These are phyloP conservation scores for Eilema griseolum DNA, from an alignment of 2,888 invertebrate species.

Conservation along the genomic window DNA sequence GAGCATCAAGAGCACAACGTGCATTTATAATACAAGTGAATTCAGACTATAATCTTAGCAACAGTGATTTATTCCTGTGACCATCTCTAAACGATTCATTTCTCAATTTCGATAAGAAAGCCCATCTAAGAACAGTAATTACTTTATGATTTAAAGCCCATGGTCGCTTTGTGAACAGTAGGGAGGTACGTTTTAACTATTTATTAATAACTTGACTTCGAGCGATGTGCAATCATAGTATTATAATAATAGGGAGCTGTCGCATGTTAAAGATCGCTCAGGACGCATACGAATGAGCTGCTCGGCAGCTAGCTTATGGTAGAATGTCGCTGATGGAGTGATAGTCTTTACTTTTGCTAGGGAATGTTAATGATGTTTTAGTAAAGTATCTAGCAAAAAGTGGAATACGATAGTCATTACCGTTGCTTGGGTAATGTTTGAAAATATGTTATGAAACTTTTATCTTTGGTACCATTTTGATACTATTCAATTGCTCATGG, in stretches of 20 bases:
- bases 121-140: slow-evolving; percentile 73
- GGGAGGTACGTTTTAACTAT: slow-evolving; percentile 60
- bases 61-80: slow-evolving; percentile 56
- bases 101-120: slow-evolving; percentile 74
- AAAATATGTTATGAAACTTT: no score
- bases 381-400: neutral
- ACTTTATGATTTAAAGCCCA: slow-evolving; percentile 77
- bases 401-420: neutral
- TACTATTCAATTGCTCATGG: no score
- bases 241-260: slow-evolving; percentile 78
- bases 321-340: slow-evolving; percentile 55
- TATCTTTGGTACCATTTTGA: no score
- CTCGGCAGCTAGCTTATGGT: slow-evolving; percentile 58
- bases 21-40: slow-evolving; percentile 24
- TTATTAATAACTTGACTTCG: slow-evolving; percentile 77
- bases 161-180: slow-evolving; percentile 70
- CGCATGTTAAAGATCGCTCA: slow-evolving; percentile 56
- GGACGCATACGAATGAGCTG: slow-evolving; percentile 64
- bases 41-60: slow-evolving; percentile 26
- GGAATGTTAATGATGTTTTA: slow-evolving; percentile 4
- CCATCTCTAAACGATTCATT: slow-evolving; percentile 70
- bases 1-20: slow-evolving; percentile 10
- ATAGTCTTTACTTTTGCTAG: slow-evolving; percentile 33
- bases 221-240: slow-evolving; percentile 72
- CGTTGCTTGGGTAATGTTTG: neutral